Base-by-base conservation (phyloP, 2,113 vertebrate genomes). In the Spermophilus dauricus region DNA sequence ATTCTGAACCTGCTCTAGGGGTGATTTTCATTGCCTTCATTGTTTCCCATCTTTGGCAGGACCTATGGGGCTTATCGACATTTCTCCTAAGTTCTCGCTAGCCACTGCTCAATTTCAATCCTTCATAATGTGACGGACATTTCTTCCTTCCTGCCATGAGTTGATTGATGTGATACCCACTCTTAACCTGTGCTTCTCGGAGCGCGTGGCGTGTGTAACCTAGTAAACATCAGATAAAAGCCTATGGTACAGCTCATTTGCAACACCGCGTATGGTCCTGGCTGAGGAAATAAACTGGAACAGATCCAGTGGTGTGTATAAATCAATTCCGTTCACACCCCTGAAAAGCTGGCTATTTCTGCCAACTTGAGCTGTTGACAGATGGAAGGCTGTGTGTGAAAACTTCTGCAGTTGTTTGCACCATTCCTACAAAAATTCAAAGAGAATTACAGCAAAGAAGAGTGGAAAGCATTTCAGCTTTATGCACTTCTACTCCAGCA, bases 251-350 rank as follows among this genome's bases (percentile, higher is more conserved):
- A 65, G 75, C 45, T 86, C 89, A 84, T 96, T 94, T 95, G 80
- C 63, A 97, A 80, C 16, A 61, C 20, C 73, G 32, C n/a, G 5
- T 72, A 83, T 89, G 65, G 69, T 91, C 70, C 97, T 97, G 91
- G 96, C 95, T 97, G 96, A 97, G 95, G 97, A 98, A 98, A 98
- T 89, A 87, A 94, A 94, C 86, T 98, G 98, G 97, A 98, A 97
- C 45, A 89, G 69, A 94, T 98, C 98, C 98, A 99, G 85, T 24
- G 58, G 67, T 96, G 95, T 97, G 92, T 98, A 96, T 97, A 98
- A 98, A 98, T 98, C 98, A 98, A 98, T 99, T 95, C 82, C 4
- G 2, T 93, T 98, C 97, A 97, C 98, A 98, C 96, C 91, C 97
- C 94, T 98, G 96, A 98, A 96, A 98, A 98, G 92, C 97, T 98